These are phyloP conservation scores for Heliopora coerulea DNA, from an alignment of 92 coral and sea anemone species.

Conservation along the genomic window DNA sequence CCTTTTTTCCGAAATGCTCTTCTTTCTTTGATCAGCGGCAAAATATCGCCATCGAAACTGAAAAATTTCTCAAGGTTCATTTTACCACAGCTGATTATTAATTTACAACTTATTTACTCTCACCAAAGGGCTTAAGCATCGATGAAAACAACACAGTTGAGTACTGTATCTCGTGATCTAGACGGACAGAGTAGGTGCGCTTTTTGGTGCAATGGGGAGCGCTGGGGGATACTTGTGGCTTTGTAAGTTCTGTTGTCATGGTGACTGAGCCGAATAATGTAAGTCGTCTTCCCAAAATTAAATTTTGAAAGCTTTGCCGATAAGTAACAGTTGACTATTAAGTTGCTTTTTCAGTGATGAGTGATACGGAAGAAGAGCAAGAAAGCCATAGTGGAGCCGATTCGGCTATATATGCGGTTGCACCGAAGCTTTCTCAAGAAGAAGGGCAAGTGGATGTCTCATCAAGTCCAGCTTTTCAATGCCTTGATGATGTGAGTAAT, in stretches of 20 bases:
- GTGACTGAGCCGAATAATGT: too few relatives aligned
- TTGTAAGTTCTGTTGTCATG: not conserved
- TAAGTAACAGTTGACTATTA: not conserved
- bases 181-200: too few relatives aligned
- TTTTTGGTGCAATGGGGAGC: too few relatives aligned
- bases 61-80: conserved; percentile 54
- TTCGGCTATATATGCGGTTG: conserved; percentile 97
- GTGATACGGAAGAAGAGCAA: conserved; percentile 88
- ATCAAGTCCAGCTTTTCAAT: conserved; percentile 97
- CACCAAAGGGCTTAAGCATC: too few relatives aligned
- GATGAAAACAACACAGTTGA: too few relatives aligned
- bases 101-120: too few relatives aligned
- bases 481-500: conserved; percentile 81
- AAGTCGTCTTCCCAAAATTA: too few relatives aligned
- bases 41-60: conserved; percentile 73
- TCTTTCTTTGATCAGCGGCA: conserved; percentile 65
- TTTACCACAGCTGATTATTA: too few relatives aligned
- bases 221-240: not conserved
- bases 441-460: conserved; percentile 97
- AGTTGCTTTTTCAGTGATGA: conserved; percentile 57
- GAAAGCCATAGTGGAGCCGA: conserved; percentile 68
- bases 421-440: conserved; percentile 91
- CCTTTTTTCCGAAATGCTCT: conserved; percentile 16
- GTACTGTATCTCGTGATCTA: too few relatives aligned
- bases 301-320: not conserved